Evolutionary conservation across 2,797 vertebrate species (phyloP).

Genomic region (Amniataba percoides): DNA sequence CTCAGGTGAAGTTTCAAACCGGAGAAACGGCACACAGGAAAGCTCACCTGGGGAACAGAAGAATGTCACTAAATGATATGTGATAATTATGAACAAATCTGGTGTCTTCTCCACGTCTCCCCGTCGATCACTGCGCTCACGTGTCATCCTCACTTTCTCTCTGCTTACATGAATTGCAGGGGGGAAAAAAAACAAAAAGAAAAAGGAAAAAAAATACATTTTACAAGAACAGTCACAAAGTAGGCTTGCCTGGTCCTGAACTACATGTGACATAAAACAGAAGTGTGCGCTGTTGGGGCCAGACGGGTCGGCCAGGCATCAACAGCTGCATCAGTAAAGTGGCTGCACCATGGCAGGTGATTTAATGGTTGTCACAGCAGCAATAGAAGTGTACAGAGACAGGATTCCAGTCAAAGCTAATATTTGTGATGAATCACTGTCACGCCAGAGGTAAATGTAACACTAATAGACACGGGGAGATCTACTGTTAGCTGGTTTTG

Average conservation of each 20-base stretch:
- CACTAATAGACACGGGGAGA: conserved; percentile 82
- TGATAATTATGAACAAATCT: conserved; percentile 50
- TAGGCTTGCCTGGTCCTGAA: conserved; percentile 50
- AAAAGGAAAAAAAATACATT: conserved; percentile 15
- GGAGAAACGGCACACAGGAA: conserved; percentile 29
- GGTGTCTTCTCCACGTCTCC: conserved; percentile 9
- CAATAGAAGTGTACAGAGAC: conserved; percentile 76
- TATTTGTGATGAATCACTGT: conserved; percentile 85
- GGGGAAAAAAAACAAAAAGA: conserved; percentile 12
- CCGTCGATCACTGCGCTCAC: conserved; percentile 11
- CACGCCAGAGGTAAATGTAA: conserved; percentile 81
- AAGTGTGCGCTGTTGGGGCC: conserved; percentile 60
- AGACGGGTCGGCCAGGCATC: conserved; percentile 68
- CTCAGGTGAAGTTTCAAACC: too few relatives aligned
- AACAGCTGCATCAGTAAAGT: conserved; percentile 73
- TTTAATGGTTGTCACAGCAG: conserved; percentile 84
- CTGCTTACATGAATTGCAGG: conserved; percentile 13
- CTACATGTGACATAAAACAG: conserved; percentile 70
- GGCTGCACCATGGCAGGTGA: conserved; percentile 79
- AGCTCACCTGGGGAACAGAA: background rate
- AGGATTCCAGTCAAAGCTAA: conserved; percentile 84
- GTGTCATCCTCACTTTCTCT: conserved; percentile 36
- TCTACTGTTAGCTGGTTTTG: conserved; percentile 79
- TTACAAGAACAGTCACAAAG: conserved; percentile 22
- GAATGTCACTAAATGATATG: conserved; percentile 11